Evolutionary conservation across 2,797 vertebrate species (phyloP), one percentile per base, ranked within the genome.

Genomic region (Amniataba percoides): DNA sequence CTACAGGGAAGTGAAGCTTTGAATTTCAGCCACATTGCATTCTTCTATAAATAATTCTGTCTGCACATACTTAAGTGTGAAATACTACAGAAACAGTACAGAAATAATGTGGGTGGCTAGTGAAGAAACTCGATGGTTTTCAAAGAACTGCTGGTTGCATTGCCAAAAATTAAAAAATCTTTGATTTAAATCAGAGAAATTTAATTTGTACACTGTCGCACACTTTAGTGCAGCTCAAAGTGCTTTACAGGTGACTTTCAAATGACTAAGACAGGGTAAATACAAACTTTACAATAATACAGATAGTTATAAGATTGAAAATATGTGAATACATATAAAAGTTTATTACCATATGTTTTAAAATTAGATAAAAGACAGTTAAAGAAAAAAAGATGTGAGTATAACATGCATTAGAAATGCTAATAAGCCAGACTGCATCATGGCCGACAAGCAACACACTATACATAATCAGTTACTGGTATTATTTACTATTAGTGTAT

Each of bases 1-100:
- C 1, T 82, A 73, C 53, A 25, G n/a, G 57, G 70, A 85, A 80
- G 45, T 69, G n/a, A 84, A 42, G 36, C 36, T 27, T 46, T 40
- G 8, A 23, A 51, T 76, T 68, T 72, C 18, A 68, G 55, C 21
- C 46, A 16, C 43, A 39, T 42, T 0, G 4, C 1, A 12, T 27
- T 21, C 66, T 51, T 65, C 70, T 42, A 69, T 67, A 67, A 70
- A 51, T 52, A 46, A 9, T 0, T 45, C 34, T 45, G 18, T 51
- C 45, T 43, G 14, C 23, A 64, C 27, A 31, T 19, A 36, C 2
- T 0, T 52, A 0, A 16, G 39, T 57, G 18, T 63, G 10, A 63
- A 12, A 51, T 16, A 8, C 27, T 12, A 15, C 0, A 36, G 2
- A 63, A 12, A 51, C 14, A 8, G 23, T 12, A 15, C 0, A 36